phyloP scores from a whole-genome alignment of 2,113 vertebrate species.

The Rhinopithecus roxellana region DNA sequence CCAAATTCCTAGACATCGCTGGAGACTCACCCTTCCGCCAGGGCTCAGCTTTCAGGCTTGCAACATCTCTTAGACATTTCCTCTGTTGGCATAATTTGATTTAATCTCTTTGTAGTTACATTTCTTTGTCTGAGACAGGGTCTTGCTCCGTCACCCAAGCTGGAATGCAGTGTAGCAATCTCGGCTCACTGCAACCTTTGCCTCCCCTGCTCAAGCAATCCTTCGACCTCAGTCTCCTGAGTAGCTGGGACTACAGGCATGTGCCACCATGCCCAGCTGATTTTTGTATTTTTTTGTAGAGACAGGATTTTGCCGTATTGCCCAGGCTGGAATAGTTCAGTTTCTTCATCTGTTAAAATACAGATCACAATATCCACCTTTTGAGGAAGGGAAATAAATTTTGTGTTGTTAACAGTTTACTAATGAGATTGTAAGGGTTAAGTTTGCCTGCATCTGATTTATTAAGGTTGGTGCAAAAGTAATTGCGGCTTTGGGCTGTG shows the following conservation, averaged over 20 bases:
- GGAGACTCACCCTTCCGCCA: neutral
- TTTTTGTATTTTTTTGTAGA: too few relatives aligned
- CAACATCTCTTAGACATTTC: neutral
- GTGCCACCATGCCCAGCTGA: too few relatives aligned
- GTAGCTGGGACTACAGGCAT: too few relatives aligned
- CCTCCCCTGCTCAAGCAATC: too few relatives aligned
- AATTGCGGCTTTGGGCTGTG: too few relatives aligned
- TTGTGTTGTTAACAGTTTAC: neutral
- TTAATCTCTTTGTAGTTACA: neutral
- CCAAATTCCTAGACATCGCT: neutral
- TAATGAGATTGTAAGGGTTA: neutral
- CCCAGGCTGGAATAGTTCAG: neutral
- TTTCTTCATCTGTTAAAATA: neutral
- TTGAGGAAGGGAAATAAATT: neutral
- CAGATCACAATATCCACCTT: neutral
- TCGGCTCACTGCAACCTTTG: too few relatives aligned
- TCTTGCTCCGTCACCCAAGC: neutral
- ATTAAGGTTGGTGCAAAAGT: too few relatives aligned
- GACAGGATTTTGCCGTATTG: too few relatives aligned
- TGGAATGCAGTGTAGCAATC: too few relatives aligned
- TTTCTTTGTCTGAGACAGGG: neutral
- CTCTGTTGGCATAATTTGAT: neutral
- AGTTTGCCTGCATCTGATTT: neutral
- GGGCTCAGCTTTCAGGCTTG: neutral
- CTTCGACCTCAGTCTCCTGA: too few relatives aligned